Conservation (phyloP, 2,888 invertebrate genomes). For the Dryomyza anilis region DNA sequence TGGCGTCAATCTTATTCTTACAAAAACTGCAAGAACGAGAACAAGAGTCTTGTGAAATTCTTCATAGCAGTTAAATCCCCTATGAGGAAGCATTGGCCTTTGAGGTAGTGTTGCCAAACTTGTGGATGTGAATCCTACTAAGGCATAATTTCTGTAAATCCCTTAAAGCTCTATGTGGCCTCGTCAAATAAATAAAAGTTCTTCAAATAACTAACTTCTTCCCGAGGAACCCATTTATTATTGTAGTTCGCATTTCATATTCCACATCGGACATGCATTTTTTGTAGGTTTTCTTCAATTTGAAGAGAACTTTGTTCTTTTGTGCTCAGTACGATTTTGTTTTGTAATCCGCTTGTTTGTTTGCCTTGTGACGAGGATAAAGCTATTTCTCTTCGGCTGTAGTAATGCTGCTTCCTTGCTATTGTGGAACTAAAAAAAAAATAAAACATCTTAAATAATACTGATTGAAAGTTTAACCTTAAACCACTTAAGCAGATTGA, state of each 20-base stretch:
- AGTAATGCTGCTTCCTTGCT: not conserved
- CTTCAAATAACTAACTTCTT: too few species aligned
- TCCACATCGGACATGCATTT: not conserved
- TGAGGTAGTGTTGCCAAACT: too few species aligned
- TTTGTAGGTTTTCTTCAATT: not conserved
- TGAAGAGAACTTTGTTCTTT: not conserved
- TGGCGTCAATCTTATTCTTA: too few species aligned
- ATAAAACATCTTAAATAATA: not conserved
- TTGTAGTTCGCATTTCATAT: not conserved
- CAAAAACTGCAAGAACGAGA: too few species aligned
- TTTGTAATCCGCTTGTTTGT: conserved; percentile 1
- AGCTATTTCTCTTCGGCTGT: not conserved
- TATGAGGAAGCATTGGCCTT: too few species aligned
- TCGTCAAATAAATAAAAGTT: too few species aligned
- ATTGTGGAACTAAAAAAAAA: not conserved
- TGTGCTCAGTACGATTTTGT: not conserved
- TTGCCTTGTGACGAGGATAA: conserved; percentile 5
- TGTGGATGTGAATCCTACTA: too few species aligned
- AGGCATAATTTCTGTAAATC: too few species aligned
- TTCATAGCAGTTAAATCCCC: too few species aligned
- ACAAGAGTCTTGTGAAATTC: too few species aligned
- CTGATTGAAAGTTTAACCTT: conserved; percentile 22
- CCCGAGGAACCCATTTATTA: too few species aligned
- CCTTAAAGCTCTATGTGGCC: too few species aligned
- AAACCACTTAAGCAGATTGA: conserved; percentile 33